Evolutionary conservation across 2,113 vertebrate genomes (phyloP).

Genomic region (Corythornis vintsioides): DNA sequence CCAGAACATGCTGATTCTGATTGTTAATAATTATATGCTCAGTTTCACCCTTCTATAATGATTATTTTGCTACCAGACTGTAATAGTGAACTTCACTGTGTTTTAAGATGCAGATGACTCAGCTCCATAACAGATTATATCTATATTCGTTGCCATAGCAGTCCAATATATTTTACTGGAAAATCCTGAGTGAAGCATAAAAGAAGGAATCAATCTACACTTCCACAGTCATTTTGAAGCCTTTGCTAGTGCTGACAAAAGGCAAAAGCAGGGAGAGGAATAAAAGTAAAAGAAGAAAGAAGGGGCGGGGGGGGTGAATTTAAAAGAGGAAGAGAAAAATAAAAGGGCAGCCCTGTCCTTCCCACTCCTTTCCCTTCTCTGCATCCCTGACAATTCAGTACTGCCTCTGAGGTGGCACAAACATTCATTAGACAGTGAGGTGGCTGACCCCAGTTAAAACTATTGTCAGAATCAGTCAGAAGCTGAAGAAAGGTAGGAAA

Average conservation of each 20-base stretch:
- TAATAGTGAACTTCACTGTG: background rate
- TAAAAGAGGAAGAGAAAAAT: background rate
- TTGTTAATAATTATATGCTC: slow-evolving; percentile 28
- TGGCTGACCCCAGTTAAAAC: background rate
- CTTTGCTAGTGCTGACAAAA: background rate
- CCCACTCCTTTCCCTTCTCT: background rate
- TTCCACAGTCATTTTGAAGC: background rate
- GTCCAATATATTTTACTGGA: background rate
- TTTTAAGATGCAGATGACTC: slow-evolving; percentile 55
- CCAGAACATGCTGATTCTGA: background rate
- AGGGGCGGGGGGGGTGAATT: no score
- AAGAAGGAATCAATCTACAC: background rate
- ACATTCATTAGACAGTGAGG: background rate
- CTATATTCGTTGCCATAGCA: background rate
- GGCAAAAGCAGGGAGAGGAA: background rate
- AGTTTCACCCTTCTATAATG: background rate
- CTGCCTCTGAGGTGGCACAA: background rate
- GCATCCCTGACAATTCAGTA: background rate
- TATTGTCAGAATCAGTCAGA: slow-evolving; percentile 16
- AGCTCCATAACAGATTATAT: slow-evolving; percentile 11
- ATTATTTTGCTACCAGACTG: slow-evolving; percentile 10
- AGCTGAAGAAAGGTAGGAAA: background rate
- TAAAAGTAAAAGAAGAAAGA: no score
- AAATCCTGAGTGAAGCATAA: slow-evolving; percentile 18
- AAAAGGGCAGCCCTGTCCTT: background rate